These are phyloP conservation scores for Paraescarpia echinospica DNA, from an alignment of 1,140 invertebrate genomes.

Conservation along the genomic window DNA sequence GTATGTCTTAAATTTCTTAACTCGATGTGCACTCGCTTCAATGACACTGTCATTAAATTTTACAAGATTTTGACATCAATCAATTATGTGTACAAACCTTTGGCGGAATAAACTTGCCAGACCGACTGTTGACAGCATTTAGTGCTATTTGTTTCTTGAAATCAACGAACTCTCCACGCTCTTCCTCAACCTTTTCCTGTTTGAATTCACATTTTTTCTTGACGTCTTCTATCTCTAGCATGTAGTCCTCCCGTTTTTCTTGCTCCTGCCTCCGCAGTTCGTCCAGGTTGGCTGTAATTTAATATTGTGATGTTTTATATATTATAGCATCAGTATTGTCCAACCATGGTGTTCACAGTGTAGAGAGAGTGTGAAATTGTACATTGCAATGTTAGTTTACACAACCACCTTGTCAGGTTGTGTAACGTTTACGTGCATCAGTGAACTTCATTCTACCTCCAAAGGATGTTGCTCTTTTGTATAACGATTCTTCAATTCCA, in stretches of 20 bases:
- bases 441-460: neutral
- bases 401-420: no score
- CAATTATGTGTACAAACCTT: slow-evolving; percentile 40
- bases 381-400: neutral
- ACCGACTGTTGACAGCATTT: slow-evolving; percentile 49
- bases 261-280: slow-evolving; percentile 47
- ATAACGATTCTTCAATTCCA: no score
- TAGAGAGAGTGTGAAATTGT: neutral
- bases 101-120: slow-evolving; percentile 52
- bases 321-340: no score
- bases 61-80: neutral
- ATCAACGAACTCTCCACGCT: slow-evolving; percentile 49
- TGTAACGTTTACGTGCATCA: neutral
- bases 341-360: no score
- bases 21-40: neutral
- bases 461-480: neutral
- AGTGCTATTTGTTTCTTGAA: slow-evolving; percentile 53
- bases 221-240: slow-evolving; percentile 46
- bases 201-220: slow-evolving; percentile 50
- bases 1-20: no score
- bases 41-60: neutral
- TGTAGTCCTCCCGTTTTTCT: slow-evolving; percentile 42
- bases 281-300: slow-evolving; percentile 53
- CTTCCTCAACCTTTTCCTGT: slow-evolving; percentile 47
- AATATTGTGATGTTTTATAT: no score